Conservation (phyloP, 2,113 vertebrate species). For the Bujurquina vittata region DNA sequence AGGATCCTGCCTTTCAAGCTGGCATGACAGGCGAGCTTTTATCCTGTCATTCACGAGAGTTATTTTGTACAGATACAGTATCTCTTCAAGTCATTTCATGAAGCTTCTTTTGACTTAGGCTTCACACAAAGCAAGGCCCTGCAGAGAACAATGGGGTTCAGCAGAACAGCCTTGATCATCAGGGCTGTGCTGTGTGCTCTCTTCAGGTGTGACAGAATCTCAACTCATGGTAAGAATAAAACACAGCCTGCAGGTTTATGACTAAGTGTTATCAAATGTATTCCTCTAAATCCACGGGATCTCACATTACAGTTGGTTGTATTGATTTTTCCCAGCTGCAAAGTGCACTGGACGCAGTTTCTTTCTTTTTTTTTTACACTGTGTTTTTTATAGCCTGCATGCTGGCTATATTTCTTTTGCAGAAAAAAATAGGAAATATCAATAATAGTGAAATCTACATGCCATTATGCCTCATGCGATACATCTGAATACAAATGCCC, state of each 20-base stretch:
- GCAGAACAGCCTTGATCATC: conserved; percentile 55
- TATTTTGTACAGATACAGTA: conserved; percentile 32
- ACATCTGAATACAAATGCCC: conserved; percentile 19
- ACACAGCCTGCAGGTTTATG: conserved; percentile 71
- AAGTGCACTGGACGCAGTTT: conserved; percentile 51
- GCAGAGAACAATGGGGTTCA: conserved; percentile 58
- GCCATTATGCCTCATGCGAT: neutral
- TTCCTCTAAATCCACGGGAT: conserved; percentile 64
- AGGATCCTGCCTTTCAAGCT: conserved; percentile 29
- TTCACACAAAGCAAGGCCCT: conserved; percentile 49
- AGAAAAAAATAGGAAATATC: conserved; percentile 40
- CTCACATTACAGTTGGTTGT: conserved; percentile 68
- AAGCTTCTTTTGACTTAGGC: conserved; percentile 41
- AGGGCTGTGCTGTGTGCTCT: conserved; percentile 24
- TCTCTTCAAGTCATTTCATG: conserved; percentile 34
- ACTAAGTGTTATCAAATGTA: conserved; percentile 75
- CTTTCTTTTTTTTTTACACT: conserved; percentile 36
- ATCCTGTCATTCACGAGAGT: conserved; percentile 32
- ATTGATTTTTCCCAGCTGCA: conserved; percentile 70
- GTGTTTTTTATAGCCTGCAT: conserved; percentile 34
- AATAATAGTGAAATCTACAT: conserved; percentile 40
- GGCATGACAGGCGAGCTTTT: conserved; percentile 36
- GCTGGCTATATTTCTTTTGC: conserved; percentile 24
- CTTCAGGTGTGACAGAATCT: conserved; percentile 60
- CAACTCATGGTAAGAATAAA: conserved; percentile 52